These are phyloP conservation scores for Mixornis gularis DNA, from an alignment of 2,113 vertebrate genomes.

Conservation along the genomic window DNA sequence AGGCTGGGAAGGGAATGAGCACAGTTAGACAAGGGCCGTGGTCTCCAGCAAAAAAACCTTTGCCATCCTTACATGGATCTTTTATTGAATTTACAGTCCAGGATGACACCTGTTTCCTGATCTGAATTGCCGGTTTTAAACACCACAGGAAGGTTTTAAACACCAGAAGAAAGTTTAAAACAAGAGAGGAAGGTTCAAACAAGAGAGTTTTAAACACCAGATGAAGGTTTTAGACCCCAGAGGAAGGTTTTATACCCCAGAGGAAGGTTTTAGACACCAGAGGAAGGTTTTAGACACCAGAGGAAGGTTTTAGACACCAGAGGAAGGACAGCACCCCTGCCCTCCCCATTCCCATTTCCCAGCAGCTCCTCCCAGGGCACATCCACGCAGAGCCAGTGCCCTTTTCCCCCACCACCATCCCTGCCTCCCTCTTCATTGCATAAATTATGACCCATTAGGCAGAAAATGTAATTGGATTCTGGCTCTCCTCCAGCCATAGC, in stretches of 20 bases:
- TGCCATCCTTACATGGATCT: background rate
- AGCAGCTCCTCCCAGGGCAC: background rate
- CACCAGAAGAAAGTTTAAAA: background rate
- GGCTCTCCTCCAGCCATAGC: slow-evolving; percentile 19
- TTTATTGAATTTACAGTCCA: background rate
- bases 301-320: background rate
- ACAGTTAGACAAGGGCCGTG: background rate
- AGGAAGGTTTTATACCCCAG: accelerated
- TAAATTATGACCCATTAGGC: slow-evolving; percentile 37
- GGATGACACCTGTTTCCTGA: accelerated
- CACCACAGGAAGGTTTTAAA: background rate
- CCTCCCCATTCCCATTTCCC: background rate
- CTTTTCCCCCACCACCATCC: background rate
- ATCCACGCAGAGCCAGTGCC: background rate
- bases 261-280: background rate
- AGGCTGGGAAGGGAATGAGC: slow-evolving; percentile 69
- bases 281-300: background rate
- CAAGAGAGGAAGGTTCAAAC: background rate
- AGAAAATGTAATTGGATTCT: slow-evolving; percentile 12
- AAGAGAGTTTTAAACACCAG: background rate
- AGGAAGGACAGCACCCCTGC: background rate
- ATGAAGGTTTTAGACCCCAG: accelerated
- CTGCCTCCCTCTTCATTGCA: background rate
- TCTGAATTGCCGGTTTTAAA: background rate
- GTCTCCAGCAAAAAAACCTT: background rate